Conservation (phyloP, 2,888 invertebrate genomes). For the Poecilobothrus nobilitatus region DNA sequence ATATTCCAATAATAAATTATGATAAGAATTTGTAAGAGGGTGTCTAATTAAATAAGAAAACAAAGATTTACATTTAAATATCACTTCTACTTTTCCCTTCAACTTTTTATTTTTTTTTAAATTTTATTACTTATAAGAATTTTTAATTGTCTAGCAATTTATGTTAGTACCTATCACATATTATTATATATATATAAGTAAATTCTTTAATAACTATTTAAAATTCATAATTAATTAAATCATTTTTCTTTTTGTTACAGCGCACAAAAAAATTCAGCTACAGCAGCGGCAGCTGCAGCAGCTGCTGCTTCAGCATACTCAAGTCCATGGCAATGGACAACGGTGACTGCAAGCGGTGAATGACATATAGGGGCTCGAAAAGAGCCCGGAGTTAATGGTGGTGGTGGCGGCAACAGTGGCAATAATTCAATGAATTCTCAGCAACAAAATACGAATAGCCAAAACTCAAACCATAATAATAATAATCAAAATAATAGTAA, state of each 20-base stretch:
- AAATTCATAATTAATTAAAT: too few relatives aligned
- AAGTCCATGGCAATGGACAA: slow-evolving; percentile 53
- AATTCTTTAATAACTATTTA: too few relatives aligned
- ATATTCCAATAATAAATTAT: too few relatives aligned
- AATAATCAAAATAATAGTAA: slow-evolving; percentile 20
- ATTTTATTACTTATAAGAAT: too few relatives aligned
- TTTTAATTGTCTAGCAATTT: too few relatives aligned
- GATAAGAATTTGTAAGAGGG: too few relatives aligned
- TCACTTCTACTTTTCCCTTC: too few relatives aligned
- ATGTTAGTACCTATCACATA: too few relatives aligned
- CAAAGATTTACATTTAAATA: too few relatives aligned
- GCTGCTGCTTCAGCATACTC: slow-evolving; percentile 37
- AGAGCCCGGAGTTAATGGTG: slow-evolving; percentile 36
- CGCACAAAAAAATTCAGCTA: slow-evolving; percentile 31
- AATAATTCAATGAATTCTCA: neutral
- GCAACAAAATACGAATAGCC: slow-evolving; percentile 27
- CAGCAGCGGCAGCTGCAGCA: neutral
- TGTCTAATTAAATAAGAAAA: too few relatives aligned
- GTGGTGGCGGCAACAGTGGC: slow-evolving; percentile 19
- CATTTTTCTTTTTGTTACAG: slow-evolving; percentile 26
- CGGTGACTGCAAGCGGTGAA: slow-evolving; percentile 51
- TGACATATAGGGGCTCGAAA: slow-evolving; percentile 48
- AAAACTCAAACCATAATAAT: slow-evolving; percentile 24
- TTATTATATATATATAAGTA: too few relatives aligned
- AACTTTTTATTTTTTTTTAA: too few relatives aligned